Conservation (phyloP, 1,140 invertebrate species). For the Sycophaga agraensis region DNA sequence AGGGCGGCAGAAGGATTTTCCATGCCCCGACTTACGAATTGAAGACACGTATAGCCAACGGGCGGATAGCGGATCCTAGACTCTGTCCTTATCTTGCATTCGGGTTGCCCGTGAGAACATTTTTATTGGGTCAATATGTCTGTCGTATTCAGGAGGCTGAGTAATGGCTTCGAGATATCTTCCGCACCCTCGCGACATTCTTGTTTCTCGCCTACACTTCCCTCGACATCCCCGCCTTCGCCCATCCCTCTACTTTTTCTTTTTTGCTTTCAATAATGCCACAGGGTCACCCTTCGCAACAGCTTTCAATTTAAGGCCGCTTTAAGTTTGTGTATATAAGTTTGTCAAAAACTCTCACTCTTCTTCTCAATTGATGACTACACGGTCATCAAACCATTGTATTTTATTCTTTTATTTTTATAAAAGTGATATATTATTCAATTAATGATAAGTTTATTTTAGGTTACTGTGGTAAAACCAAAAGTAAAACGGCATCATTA, state of each 20-base stretch:
- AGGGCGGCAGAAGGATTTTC: not conserved
- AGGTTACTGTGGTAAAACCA: too few species aligned
- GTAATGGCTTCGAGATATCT: not conserved
- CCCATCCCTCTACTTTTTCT: not conserved
- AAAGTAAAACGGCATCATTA: too few species aligned
- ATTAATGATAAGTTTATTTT: too few species aligned
- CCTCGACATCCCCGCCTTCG: too few species aligned
- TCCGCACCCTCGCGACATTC: not conserved
- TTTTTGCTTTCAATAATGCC: not conserved
- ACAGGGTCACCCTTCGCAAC: not conserved
- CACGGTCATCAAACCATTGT: too few species aligned
- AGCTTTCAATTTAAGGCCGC: not conserved
- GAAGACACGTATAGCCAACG: not conserved
- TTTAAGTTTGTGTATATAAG: not conserved
- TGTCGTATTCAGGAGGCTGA: not conserved
- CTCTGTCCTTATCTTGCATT: too few species aligned
- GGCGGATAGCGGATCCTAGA: too few species aligned
- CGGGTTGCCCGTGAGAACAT: not conserved
- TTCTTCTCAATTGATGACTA: too few species aligned
- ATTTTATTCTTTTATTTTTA: too few species aligned
- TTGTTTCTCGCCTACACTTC: too few species aligned
- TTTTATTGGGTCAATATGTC: conserved; percentile 1
- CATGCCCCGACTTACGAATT: not conserved
- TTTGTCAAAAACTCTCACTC: too few species aligned
- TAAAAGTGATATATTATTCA: too few species aligned